Evolutionary conservation across 2,113 vertebrate genomes (phyloP).

Genomic region (Sitta europaea): DNA sequence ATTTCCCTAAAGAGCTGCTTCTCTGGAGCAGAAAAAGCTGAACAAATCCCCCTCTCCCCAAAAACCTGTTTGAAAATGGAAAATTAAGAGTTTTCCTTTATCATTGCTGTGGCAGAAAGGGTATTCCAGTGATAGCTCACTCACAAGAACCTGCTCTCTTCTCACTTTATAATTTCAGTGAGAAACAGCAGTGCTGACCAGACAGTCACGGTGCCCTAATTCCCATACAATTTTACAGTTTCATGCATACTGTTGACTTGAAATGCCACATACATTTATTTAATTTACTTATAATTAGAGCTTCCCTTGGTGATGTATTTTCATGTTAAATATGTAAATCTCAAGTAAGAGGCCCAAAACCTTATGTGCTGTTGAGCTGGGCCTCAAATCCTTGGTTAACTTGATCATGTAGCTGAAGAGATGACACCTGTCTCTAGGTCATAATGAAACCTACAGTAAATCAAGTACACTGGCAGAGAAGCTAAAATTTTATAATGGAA

Average conservation of each 20-base stretch:
- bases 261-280: slow-evolving; percentile 4
- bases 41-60: fast-evolving
- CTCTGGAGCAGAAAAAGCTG: not conserved
- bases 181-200: not conserved
- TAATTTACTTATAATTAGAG: not conserved
- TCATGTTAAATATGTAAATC: not conserved
- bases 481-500: not conserved
- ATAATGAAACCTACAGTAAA: not conserved
- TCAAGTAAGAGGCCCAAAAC: not conserved
- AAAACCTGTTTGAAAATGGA: not conserved
- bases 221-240: not conserved
- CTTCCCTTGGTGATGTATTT: not conserved
- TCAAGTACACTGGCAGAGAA: not conserved
- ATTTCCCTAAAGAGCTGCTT: not conserved
- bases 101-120: not conserved
- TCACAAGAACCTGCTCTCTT: not conserved
- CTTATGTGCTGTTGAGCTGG: not conserved
- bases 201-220: not conserved
- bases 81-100: not conserved
- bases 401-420: not conserved
- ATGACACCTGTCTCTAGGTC: not conserved
- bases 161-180: not conserved
- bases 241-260: not conserved
- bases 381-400: not conserved
- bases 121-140: not conserved